Evolutionary conservation across 1,140 invertebrate genomes (phyloP).

Genomic region (Drosophila ambigua): DNA sequence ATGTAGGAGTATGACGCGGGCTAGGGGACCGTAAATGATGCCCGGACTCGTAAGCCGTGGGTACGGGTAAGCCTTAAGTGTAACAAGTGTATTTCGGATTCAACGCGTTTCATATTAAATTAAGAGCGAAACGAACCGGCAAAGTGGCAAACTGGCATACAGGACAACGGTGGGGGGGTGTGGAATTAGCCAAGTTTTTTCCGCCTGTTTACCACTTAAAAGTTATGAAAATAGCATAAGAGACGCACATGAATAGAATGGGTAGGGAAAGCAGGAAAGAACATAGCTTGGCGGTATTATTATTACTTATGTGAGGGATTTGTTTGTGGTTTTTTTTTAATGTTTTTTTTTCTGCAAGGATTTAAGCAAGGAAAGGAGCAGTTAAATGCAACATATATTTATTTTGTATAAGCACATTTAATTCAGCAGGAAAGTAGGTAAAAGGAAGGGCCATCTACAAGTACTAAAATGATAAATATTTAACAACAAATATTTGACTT

Average conservation of each 20-base stretch:
- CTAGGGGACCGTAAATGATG: slow-evolving; percentile 25
- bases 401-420: too few relatives aligned
- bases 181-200: too few relatives aligned
- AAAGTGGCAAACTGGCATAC: background rate
- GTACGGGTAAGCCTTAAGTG: slow-evolving; percentile 32
- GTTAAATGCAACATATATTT: too few relatives aligned
- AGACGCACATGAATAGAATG: background rate
- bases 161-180: too few relatives aligned
- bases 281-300: too few relatives aligned
- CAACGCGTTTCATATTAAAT: slow-evolving; percentile 33
- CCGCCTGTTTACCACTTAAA: background rate
- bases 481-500: background rate
- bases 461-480: background rate
- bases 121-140: slow-evolving; percentile 20
- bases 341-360: too few relatives aligned
- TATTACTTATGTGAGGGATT: too few relatives aligned
- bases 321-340: too few relatives aligned
- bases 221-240: background rate
- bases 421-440: too few relatives aligned
- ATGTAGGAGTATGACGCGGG: slow-evolving; percentile 31
- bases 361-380: too few relatives aligned
- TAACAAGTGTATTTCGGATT: slow-evolving; percentile 43
- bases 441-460: background rate
- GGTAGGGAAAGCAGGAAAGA: too few relatives aligned
- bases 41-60: slow-evolving; percentile 29